Evolutionary conservation across 1,140 invertebrate genomes (phyloP), one percentile per base, ranked within the genome.

Genomic region (Bicyclus anynana): DNA sequence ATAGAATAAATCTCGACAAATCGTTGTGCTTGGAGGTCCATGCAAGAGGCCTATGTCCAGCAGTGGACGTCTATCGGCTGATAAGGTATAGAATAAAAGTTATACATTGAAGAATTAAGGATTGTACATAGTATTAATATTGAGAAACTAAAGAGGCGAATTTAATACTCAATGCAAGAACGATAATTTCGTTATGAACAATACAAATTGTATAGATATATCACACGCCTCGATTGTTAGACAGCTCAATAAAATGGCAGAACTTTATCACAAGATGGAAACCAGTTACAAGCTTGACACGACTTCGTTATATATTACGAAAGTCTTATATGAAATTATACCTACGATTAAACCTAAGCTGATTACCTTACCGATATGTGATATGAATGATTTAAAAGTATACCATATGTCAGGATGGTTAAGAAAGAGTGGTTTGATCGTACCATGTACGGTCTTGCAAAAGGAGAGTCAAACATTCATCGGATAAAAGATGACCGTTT

Each of bases 271-370:
- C 67, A 69, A 69, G 60, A 66, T 59, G 63, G 38, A 57, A 63
- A 72, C 65, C 54, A 59, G 72, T 69, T 70, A 73, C 67, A 64
- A 57, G 59, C 72, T 67, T 75, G 71, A 74, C 71, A 72, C 56
- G 62, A 61, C 61, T 66, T 65, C 58, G 51, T 69, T 65, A 66
- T 58, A 40, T 53, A 60, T 72, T 71, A 51, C 59, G 55, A 67
- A 69, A 73, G 50, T 26, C 20, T 50, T 42, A 23, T 23, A 54
- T 60, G 46, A 44, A 54, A 48, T 60, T 40, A 53, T 51, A n/a
- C n/a, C n/a, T n/a, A 44, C 46, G 44, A 50, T 54, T 54, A 54
- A 54, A 60, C 44, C 21, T 59, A 59, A 60, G 46, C 58, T 54
- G 46, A 60, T 60, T 54, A 60, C 27, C 23, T 46, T 49, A 37